These are phyloP conservation scores for Ellobius talpinus DNA, from an alignment of 2,113 vertebrate genomes.

Conservation along the genomic window DNA sequence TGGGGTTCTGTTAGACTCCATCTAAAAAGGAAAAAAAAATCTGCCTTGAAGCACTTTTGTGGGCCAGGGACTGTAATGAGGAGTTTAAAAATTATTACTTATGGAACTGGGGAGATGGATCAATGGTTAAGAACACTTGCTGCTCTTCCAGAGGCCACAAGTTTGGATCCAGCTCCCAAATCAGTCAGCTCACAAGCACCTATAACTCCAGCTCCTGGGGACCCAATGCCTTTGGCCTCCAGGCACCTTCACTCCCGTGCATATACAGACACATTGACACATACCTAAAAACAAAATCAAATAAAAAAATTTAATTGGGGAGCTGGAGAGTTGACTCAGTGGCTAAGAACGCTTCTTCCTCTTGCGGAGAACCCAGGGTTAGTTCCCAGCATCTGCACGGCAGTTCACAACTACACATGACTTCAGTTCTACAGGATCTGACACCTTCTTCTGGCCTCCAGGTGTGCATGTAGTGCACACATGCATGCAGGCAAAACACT, in stretches of 20 bases:
- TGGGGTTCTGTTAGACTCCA: neutral
- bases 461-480: no score
- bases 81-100: neutral
- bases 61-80: neutral
- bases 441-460: neutral
- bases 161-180: no score
- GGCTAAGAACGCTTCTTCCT: neutral
- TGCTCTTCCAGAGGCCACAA: neutral
- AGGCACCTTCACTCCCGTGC: no score
- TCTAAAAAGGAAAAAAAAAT: neutral
- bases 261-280: no score
- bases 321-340: neutral
- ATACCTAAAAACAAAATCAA: no score
- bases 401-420: neutral
- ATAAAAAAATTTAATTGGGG: no score
- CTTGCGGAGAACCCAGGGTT: neutral
- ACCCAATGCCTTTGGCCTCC: no score
- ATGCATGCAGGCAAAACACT: neutral
- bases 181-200: no score
- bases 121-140: neutral
- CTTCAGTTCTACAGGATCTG: neutral
- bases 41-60: neutral
- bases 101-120: neutral
- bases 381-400: neutral
- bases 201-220: no score